Base-by-base conservation (phyloP, 1,140 invertebrate species). In the Drosophila burlai region DNA sequence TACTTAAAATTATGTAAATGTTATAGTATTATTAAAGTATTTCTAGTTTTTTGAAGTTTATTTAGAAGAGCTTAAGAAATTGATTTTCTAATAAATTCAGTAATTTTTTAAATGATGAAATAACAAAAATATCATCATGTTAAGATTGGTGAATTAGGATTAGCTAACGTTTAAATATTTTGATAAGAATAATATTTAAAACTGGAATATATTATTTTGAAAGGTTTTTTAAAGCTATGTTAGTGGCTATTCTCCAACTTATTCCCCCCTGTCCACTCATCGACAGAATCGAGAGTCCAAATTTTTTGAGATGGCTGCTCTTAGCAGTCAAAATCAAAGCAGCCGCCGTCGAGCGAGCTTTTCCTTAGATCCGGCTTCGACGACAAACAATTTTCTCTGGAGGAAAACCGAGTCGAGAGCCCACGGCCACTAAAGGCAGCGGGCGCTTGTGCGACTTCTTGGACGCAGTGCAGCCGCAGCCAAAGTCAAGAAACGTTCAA, bases 321-420 rank as follows among this genome's bases (percentile, higher is more conserved):
- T 50, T 10, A 24, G 34, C 52, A 55, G 40, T 15, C 63, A n/a
- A 72, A 73, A 73, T 73, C 67, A 73, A 73, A 73, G 69, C 54
- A n/a, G 45, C 52, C 49, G 69, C 69, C 67, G 36, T 16, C 29
- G 31, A 61, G 31, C 34, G 15, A 54, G 67, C 68, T 62, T 73
- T 74, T 64, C n/a, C 47, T 62, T 63, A 87, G 85, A 87, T 87
- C 84, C 84, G 85, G 84, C 84, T 87, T 76, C n/a, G 68, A 49
- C 59, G 58, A 31, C 46, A 73, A 71, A 67, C 64, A 55, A 76
- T 79, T 89, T 89, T 89, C 84, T 79, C 84, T 69, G 61, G 65
- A 40, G 59, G 66, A 72, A 79, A 80, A 76, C 67, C 69, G 15
- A 45, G 46, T 60, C 18, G 45, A 43, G 59, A 60, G 67, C 46